phyloP scores from a whole-genome alignment of 2,797 vertebrate species.

The Enteromius thamalakanensis region DNA sequence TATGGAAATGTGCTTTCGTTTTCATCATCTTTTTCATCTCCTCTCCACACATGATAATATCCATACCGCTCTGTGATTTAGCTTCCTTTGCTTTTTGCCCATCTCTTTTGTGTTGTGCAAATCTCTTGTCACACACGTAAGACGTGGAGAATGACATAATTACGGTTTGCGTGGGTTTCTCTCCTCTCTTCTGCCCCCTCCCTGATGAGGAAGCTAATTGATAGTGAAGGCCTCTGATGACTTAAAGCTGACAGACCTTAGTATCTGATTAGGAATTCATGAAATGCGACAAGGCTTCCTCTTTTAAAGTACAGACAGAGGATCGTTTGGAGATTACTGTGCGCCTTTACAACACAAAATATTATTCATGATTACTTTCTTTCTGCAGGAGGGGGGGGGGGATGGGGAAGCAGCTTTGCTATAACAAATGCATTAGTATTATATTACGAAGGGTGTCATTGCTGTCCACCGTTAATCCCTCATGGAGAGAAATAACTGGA shows the following conservation, averaged over 20 bases:
- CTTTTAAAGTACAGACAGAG: slow-evolving; percentile 48
- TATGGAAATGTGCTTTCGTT: slow-evolving; percentile 28
- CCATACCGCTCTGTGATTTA: background rate
- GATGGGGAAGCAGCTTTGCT: slow-evolving; percentile 35
- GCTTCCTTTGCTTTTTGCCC: slow-evolving; percentile 26
- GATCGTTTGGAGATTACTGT: slow-evolving; percentile 46
- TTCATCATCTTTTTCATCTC: slow-evolving; percentile 30
- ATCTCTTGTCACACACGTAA: slow-evolving; percentile 36
- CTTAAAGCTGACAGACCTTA: slow-evolving; percentile 53
- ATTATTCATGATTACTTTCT: slow-evolving; percentile 44
- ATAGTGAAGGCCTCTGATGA: slow-evolving; percentile 53
- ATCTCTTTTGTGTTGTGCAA: slow-evolving; percentile 37
- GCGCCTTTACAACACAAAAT: slow-evolving; percentile 44
- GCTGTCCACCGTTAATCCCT: slow-evolving; percentile 66
- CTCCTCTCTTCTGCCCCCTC: slow-evolving; percentile 20
- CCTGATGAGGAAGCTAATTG: slow-evolving; percentile 56
- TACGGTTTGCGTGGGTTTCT: background rate
- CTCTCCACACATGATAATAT: slow-evolving; percentile 36
- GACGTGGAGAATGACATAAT: slow-evolving; percentile 48
- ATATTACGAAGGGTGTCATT: slow-evolving; percentile 57
- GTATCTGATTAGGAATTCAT: slow-evolving; percentile 56
- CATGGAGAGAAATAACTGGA: slow-evolving; percentile 68
- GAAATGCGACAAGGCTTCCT: slow-evolving; percentile 52
- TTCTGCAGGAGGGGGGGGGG: slow-evolving; percentile 16
- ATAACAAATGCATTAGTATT: slow-evolving; percentile 62